Conservation (phyloP, 2,113 vertebrate genomes). For the Anolis carolinensis region DNA sequence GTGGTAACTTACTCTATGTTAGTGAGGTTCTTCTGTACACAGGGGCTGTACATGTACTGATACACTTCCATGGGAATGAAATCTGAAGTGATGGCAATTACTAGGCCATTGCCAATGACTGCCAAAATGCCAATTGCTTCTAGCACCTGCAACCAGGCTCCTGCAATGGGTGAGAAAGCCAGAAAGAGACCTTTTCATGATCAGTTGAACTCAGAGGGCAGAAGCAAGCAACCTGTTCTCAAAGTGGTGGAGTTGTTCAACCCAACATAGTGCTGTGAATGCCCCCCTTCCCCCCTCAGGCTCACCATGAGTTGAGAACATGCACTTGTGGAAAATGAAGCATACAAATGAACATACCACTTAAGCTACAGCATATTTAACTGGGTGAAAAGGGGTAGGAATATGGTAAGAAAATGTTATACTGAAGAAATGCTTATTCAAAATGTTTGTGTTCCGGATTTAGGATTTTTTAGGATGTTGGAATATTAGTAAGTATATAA, state of each 20-base stretch:
- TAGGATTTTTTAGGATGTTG: too few relatives aligned
- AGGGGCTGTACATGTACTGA: constrained; percentile 86
- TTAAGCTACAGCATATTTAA: background rate
- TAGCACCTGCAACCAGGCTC: constrained; percentile 87
- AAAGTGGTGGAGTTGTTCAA: background rate
- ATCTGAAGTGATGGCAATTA: constrained; percentile 91
- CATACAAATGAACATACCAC: background rate
- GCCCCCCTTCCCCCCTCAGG: background rate
- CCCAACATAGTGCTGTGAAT: too few relatives aligned
- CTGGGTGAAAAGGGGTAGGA: background rate
- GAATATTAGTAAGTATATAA: too few relatives aligned
- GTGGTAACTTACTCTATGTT: constrained; percentile 75
- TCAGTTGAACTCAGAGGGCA: background rate
- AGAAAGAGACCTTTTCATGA: accelerated
- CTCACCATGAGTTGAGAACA: background rate
- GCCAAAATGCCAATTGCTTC: constrained; percentile 88
- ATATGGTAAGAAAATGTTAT: background rate
- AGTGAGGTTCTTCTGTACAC: constrained; percentile 41
- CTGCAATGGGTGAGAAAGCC: constrained; percentile 53
- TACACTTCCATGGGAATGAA: constrained; percentile 91
- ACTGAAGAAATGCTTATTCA: background rate
- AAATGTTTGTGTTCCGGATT: too few relatives aligned
- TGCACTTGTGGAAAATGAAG: background rate
- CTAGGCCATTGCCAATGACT: constrained; percentile 90
- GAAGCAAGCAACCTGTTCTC: background rate